These are phyloP conservation scores for Siphonodentalium dalli DNA, from an alignment of 2,888 invertebrate genomes.

Conservation along the genomic window DNA sequence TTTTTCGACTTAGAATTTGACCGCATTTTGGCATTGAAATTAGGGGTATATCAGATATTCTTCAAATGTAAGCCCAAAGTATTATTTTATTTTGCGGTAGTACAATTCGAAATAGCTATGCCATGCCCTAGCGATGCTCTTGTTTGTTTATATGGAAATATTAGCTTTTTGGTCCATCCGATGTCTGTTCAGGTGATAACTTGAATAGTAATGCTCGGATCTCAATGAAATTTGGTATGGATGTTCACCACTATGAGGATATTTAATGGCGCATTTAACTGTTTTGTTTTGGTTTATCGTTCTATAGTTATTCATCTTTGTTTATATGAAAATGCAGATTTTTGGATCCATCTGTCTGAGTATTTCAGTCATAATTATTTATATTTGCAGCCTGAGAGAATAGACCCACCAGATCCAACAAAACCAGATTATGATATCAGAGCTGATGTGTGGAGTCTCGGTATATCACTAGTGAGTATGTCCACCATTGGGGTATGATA, in stretches of 20 bases:
- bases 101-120: too few relatives aligned
- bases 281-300: not conserved
- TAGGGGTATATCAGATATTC: too few relatives aligned
- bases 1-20: too few relatives aligned
- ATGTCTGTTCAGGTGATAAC: too few relatives aligned
- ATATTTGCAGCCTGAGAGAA: constrained; percentile 80
- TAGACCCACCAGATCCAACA: constrained; percentile 90
- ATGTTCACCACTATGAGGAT: not conserved
- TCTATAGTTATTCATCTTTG: not conserved
- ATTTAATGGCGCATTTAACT: not conserved
- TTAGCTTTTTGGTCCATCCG: too few relatives aligned
- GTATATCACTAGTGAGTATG: constrained; percentile 70
- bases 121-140: too few relatives aligned
- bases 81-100: too few relatives aligned
- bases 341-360: not conserved
- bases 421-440: constrained; percentile 97
- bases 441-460: constrained; percentile 99
- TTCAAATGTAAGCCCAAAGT: too few relatives aligned
- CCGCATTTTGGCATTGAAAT: too few relatives aligned
- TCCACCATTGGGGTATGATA: too few relatives aligned
- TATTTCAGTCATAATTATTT: not conserved
- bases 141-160: too few relatives aligned
- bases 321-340: not conserved
- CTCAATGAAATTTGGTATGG: not conserved
- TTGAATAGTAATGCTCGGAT: too few relatives aligned